Percentiles rank a stretch among this genome's conserved stretches.
Evolutionary conservation across 1,140 invertebrate genomes (phyloP).

Genomic region (Heliothis virescens): DNA sequence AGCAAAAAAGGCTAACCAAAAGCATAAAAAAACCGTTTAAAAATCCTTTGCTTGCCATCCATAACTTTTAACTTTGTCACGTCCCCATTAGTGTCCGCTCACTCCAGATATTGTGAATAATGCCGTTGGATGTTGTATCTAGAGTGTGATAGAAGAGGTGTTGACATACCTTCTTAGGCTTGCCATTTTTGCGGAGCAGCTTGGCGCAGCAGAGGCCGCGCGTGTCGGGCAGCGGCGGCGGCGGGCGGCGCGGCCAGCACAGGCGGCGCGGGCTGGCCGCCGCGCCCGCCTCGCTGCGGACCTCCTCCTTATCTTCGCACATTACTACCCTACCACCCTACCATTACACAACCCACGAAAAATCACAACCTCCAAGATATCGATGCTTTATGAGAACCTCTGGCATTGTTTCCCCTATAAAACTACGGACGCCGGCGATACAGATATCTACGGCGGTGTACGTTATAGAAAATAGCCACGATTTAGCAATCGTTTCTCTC

Average conservation of each 20-base stretch:
- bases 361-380: slow-evolving; percentile 79
- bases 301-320: slow-evolving; percentile 83
- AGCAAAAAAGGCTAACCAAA: too few relatives aligned
- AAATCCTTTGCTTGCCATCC: neutral
- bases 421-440: slow-evolving; percentile 68
- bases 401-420: slow-evolving; percentile 79
- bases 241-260: slow-evolving; percentile 77
- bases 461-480: slow-evolving; percentile 69
- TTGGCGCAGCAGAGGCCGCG: slow-evolving; percentile 82
- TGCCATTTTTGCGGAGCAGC: slow-evolving; percentile 80
- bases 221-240: slow-evolving; percentile 79
- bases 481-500: slow-evolving; percentile 44
- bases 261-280: slow-evolving; percentile 72
- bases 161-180: slow-evolving; percentile 79
- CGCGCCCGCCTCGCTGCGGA: slow-evolving; percentile 74
- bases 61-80: slow-evolving; percentile 10
- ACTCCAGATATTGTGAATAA: slow-evolving; percentile 1
- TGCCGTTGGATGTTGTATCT: neutral
- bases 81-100: neutral
- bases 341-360: slow-evolving; percentile 60
- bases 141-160: too few relatives aligned
- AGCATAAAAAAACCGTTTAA: too few relatives aligned
- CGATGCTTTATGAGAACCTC: slow-evolving; percentile 80
- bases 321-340: slow-evolving; percentile 69
- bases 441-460: slow-evolving; percentile 70